These are phyloP conservation scores for Oconnorella tubifera DNA, from an alignment of 2,888 invertebrate genomes.

Conservation along the genomic window DNA sequence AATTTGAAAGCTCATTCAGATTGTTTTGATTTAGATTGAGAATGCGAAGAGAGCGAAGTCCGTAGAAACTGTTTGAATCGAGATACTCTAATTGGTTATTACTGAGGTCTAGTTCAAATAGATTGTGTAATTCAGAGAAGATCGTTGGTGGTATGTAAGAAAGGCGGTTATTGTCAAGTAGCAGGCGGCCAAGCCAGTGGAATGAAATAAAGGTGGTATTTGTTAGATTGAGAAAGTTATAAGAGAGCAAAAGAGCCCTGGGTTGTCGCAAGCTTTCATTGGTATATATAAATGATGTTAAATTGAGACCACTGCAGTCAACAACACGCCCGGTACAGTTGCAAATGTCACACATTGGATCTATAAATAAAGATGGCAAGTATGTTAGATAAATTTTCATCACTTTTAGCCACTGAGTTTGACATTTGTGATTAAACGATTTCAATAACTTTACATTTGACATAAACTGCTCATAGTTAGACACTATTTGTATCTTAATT, in stretches of 20 bases:
- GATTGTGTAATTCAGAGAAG: slow-evolving; percentile 24
- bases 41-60: slow-evolving; percentile 22
- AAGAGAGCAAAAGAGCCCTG: slow-evolving; percentile 22
- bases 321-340: slow-evolving; percentile 16
- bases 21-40: slow-evolving; percentile 27
- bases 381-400: no score
- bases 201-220: slow-evolving; percentile 8
- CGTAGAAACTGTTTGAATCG: slow-evolving; percentile 15
- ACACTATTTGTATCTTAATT: no score
- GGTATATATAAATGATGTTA: background rate
- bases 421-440: no score
- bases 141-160: slow-evolving; percentile 11
- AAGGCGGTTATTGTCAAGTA: slow-evolving; percentile 21
- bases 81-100: slow-evolving; percentile 25
- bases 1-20: slow-evolving; percentile 4
- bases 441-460: no score
- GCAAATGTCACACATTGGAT: slow-evolving; percentile 18
- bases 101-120: slow-evolving; percentile 32
- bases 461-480: no score
- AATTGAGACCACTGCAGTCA: background rate
- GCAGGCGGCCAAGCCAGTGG: slow-evolving; percentile 26
- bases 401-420: no score
- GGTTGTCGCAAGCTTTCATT: slow-evolving; percentile 9
- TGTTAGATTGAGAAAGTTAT: slow-evolving; percentile 16
- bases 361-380: slow-evolving; percentile 7